Evolutionary conservation across 2,113 vertebrate genomes (phyloP).

Genomic region (Indicator indicator): DNA sequence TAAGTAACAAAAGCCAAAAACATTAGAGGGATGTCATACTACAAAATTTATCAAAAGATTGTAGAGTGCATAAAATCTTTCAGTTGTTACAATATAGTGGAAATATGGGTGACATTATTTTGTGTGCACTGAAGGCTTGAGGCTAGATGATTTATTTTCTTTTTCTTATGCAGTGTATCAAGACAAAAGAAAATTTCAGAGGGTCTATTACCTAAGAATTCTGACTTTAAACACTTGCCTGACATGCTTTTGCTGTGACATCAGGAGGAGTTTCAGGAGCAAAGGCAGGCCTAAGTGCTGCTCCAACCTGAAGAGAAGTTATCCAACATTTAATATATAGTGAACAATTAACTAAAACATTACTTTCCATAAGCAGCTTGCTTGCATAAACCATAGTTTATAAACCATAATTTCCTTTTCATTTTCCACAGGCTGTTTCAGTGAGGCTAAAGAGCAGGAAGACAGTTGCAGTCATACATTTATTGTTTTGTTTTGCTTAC

Average conservation of each 20-base stretch:
- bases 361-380: background rate
- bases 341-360: background rate
- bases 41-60: background rate
- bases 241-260: conserved; percentile 92
- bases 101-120: background rate
- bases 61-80: background rate
- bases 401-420: background rate
- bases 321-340: background rate
- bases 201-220: background rate
- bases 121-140: background rate
- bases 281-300: conserved; percentile 94
- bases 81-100: background rate
- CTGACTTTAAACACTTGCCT: conserved; percentile 79
- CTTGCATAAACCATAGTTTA: background rate
- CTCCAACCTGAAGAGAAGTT: conserved; percentile 85
- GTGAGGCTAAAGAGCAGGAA: background rate
- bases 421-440: background rate
- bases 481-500: background rate
- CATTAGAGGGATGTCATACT: background rate
- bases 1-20: background rate
- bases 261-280: conserved; percentile 88
- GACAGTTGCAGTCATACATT: background rate
- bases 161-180: background rate
- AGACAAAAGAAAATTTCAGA: background rate
- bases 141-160: background rate